These are phyloP conservation scores for Eueremaeus valkanovi DNA, from an alignment of 2,888 invertebrate species.

Conservation along the genomic window DNA sequence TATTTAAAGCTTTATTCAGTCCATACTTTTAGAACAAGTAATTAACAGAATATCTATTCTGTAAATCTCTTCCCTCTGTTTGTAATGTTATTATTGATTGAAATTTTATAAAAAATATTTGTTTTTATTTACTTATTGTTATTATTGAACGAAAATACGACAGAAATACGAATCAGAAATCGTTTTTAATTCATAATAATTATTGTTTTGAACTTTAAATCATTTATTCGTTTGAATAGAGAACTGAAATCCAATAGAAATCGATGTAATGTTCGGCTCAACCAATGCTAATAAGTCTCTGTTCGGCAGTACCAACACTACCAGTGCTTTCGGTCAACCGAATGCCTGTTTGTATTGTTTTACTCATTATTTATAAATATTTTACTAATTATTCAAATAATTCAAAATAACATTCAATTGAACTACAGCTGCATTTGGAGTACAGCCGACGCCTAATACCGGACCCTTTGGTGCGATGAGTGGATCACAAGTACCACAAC, in stretches of 20 bases:
- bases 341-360: not conserved
- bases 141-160: too few species aligned
- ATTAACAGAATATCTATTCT: too few species aligned
- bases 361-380: not conserved
- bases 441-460: not conserved
- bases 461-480: slow-evolving; percentile 22
- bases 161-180: too few species aligned
- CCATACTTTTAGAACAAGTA: too few species aligned
- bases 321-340: slow-evolving; percentile 29
- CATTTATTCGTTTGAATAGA: too few species aligned
- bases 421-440: slow-evolving; percentile 3
- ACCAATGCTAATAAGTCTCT: slow-evolving; percentile 20
- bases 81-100: too few species aligned
- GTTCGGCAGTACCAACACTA: not conserved
- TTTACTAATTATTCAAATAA: not conserved
- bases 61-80: too few species aligned
- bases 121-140: too few species aligned
- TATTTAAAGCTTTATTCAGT: too few species aligned
- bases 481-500: not conserved
- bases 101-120: too few species aligned
- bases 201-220: too few species aligned
- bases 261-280: not conserved
- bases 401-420: not conserved
- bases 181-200: too few species aligned
- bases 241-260: not conserved